phyloP scores from a whole-genome alignment of 1,140 invertebrate genomes.

The Temnothorax curvispinosus region DNA sequence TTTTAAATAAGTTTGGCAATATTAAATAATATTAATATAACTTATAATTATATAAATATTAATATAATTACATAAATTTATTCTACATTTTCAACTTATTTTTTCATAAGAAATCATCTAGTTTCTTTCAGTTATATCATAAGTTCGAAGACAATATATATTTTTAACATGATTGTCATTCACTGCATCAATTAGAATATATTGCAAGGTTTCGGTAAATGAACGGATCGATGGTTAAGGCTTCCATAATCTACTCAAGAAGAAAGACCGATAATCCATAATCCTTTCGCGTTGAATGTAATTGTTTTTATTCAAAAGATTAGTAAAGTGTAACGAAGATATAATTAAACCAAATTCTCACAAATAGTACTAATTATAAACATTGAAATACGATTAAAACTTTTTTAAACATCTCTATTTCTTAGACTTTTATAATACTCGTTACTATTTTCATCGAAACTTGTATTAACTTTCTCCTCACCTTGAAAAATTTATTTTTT shows the following conservation, averaged over 20 bases:
- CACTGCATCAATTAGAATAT: constrained; percentile 73
- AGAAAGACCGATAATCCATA: constrained; percentile 62
- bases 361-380: neutral
- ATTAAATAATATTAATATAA: no score
- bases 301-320: constrained; percentile 57
- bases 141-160: neutral
- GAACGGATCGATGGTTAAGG: constrained; percentile 67
- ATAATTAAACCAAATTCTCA: constrained; percentile 6
- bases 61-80: neutral
- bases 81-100: neutral
- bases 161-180: constrained; percentile 41
- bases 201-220: constrained; percentile 73
- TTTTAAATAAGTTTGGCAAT: neutral
- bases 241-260: constrained; percentile 76
- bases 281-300: constrained; percentile 37
- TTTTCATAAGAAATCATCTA: neutral
- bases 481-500: neutral
- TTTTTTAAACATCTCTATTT: neutral
- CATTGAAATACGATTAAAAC: neutral
- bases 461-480: neutral
- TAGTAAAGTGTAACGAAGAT: neutral
- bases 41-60: no score
- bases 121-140: neutral
- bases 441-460: neutral
- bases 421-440: neutral